Evolutionary conservation across 2,113 vertebrate species (phyloP), one percentile per base, ranked within the genome.

Genomic region (Phylloscopus whistleri): DNA sequence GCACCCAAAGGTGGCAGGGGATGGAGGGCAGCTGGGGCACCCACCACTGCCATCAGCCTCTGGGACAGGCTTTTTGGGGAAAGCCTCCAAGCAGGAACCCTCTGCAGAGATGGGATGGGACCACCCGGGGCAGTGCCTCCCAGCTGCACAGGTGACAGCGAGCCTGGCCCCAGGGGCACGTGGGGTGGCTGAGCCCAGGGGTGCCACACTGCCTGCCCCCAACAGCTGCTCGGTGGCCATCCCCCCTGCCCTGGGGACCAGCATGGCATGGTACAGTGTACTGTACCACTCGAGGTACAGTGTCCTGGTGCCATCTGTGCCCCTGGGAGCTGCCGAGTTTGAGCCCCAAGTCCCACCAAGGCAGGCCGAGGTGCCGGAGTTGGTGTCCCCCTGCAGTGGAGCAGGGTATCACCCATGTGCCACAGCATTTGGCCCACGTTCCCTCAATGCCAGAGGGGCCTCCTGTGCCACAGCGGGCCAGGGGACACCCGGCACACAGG

Each of bases 291-390:
- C 28, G 27, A 58, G 67, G 76, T 6, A 24, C 46, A 55, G 83
- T 2, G 0, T 82, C 60, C 56, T 4, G 1, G 16, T 13, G 33
- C 53, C 1, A 0, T 74, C 56, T 2, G 1, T 79, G 70, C n/a
- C 15, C 56, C 30, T 31, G 4, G 64, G 62, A 83, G 75, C 79
- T n/a, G 72, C 58, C 16, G 6, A 4, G 19, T 56, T 49, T 23
- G 43, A 72, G 31, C 66, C 31, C n/a, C 10, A 13, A 60, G 43
- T 58, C 39, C 37, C 63, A 11, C 21, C 2, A 1, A 48, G 33
- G 48, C 33, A 35, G 33, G 41, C 4, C 0, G 5, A 33, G 27
- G 16, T 52, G 51, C 51, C 0, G 0, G 46, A 30, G 37, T 11
- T 0, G 0, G 16, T 69, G 5, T 16, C 10, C 16, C 17, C 13